Percentiles rank a stretch among this genome's conserved stretches.
These are phyloP conservation scores for Eulimnadia texana DNA, from an alignment of 1,140 invertebrate genomes.

Conservation along the genomic window DNA sequence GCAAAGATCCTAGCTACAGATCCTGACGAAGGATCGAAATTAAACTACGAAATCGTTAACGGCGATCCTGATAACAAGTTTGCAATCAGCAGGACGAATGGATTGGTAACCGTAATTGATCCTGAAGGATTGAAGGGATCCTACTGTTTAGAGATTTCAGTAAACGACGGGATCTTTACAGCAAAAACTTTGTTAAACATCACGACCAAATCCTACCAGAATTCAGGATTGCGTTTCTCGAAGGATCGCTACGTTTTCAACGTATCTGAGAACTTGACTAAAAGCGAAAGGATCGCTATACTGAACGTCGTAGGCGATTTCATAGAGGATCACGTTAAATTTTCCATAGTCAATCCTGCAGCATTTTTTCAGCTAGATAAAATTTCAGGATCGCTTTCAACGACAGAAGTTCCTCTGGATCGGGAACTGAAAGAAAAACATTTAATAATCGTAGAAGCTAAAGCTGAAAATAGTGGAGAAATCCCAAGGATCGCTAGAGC, in stretches of 20 bases:
- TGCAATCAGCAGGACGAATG: conserved; percentile 52
- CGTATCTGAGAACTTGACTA: conserved; percentile 71
- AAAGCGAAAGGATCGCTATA: conserved; percentile 54
- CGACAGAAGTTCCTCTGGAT: conserved; percentile 67
- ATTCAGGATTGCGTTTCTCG: conserved; percentile 65
- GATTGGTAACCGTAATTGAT: conserved; percentile 50
- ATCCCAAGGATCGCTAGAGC: conserved; percentile 57
- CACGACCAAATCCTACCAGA: conserved; percentile 48
- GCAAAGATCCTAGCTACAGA: conserved; percentile 49
- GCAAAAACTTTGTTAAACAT: conserved; percentile 33
- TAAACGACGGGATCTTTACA: conserved; percentile 40
- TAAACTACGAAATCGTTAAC: conserved; percentile 60
- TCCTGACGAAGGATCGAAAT: conserved; percentile 45
- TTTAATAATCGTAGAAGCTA: conserved; percentile 57
- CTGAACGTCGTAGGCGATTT: conserved; percentile 71
- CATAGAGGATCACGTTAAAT: conserved; percentile 75
- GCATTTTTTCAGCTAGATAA: conserved; percentile 75
- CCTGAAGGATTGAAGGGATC: conserved; percentile 34
- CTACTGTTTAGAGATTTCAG: conserved; percentile 32
- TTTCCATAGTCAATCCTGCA: conserved; percentile 74
- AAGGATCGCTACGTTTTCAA: conserved; percentile 60
- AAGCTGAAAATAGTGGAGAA: conserved; percentile 30
- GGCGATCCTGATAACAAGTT: conserved; percentile 68
- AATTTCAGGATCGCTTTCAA: conserved; percentile 75
- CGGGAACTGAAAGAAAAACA: conserved; percentile 66